A percentile compares a stretch with the other conserved stretches of the same genome.
phyloP scores from a whole-genome alignment of 2,113 vertebrate species.

The Mesocricetus auratus region DNA sequence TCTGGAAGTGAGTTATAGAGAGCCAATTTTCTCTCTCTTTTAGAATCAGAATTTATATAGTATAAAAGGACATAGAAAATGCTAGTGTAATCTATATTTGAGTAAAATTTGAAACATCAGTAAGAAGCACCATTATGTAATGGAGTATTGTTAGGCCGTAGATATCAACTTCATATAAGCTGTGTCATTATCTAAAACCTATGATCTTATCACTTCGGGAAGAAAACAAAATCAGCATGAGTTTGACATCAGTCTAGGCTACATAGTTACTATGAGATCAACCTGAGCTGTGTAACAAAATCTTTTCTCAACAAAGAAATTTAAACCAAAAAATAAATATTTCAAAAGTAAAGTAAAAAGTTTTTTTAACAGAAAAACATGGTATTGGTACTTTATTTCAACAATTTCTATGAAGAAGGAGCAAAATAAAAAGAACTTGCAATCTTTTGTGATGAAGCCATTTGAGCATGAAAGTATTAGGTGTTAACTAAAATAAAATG shows the following conservation, averaged over 20 bases:
- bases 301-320: background rate
- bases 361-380: background rate
- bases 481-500: background rate
- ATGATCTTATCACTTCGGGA: background rate
- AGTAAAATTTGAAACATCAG: background rate
- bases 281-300: background rate
- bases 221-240: background rate
- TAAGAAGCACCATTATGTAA: background rate
- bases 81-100: too few species aligned
- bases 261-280: background rate
- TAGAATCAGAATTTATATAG: background rate
- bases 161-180: background rate
- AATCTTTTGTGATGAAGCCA: background rate
- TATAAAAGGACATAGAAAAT: too few species aligned
- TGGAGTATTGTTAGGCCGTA: background rate
- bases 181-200: background rate
- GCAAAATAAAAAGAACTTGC: background rate
- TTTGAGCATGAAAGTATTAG: background rate
- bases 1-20: background rate
- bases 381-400: background rate
- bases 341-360: background rate
- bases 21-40: background rate
- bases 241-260: background rate
- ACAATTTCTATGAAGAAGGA: background rate
- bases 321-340: background rate